phyloP scores from a whole-genome alignment of 2,113 vertebrate genomes.

The Beaufortia kweichowensis region DNA sequence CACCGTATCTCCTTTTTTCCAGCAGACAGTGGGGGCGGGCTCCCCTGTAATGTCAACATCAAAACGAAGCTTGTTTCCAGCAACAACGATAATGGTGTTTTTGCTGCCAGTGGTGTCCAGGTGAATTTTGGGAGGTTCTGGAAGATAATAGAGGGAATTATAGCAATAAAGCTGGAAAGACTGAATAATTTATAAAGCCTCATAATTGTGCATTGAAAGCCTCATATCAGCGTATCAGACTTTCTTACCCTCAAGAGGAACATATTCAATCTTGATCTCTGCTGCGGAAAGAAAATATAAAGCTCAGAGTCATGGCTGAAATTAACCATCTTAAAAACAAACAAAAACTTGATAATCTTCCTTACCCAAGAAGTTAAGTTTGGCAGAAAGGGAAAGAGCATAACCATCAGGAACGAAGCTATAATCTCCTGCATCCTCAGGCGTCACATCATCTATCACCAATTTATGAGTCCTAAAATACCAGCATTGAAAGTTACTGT shows the following conservation, averaged over 20 bases:
- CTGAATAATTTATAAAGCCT: neutral
- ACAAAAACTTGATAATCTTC: neutral
- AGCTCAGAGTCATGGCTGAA: neutral
- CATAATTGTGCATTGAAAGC: neutral
- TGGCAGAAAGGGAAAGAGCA: slow-evolving; percentile 83
- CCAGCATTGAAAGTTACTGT: slow-evolving; percentile 58
- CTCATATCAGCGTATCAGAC: neutral
- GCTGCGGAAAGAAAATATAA: slow-evolving; percentile 45
- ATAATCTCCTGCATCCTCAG: slow-evolving; percentile 86
- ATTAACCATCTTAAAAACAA: neutral
- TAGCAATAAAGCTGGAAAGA: neutral
- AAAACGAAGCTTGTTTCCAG: slow-evolving; percentile 86
- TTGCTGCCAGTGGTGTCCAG: slow-evolving; percentile 80
- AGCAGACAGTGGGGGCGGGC: slow-evolving; percentile 79
- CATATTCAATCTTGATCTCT: slow-evolving; percentile 92
- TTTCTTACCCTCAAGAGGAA: slow-evolving; percentile 83
- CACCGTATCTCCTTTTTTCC: slow-evolving; percentile 79
- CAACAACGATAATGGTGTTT: slow-evolving; percentile 83
- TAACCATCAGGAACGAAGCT: slow-evolving; percentile 86
- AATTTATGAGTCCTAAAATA: slow-evolving; percentile 82
- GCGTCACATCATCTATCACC: slow-evolving; percentile 80
- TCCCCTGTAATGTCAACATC: slow-evolving; percentile 86
- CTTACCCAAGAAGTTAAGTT: slow-evolving; percentile 90
- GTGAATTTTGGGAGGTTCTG: slow-evolving; percentile 90
- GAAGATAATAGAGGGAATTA: neutral